Conservation (phyloP, 2,113 vertebrate species). For the Marmota flaviventris region DNA sequence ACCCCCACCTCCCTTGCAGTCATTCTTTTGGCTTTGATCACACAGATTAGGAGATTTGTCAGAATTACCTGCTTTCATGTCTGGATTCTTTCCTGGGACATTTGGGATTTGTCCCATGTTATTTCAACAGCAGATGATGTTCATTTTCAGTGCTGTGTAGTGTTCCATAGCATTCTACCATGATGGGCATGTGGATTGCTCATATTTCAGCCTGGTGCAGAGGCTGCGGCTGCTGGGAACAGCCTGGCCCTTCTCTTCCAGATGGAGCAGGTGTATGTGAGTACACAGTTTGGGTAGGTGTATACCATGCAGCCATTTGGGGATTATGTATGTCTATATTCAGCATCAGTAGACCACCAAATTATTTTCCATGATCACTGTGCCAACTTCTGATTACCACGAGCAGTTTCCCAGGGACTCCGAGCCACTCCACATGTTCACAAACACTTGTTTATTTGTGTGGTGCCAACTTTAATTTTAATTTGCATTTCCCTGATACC, state of each 20-base stretch:
- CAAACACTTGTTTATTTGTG: neutral
- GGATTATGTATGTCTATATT: fast-evolving
- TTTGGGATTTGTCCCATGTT: fast-evolving
- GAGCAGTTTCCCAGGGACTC: fast-evolving
- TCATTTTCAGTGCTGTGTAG: neutral
- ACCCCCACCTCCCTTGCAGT: fast-evolving
- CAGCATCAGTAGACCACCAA: fast-evolving
- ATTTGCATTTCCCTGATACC: neutral
- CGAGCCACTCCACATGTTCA: neutral
- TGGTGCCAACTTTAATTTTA: neutral
- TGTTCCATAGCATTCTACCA: too few relatives aligned
- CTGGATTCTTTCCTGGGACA: too few relatives aligned
- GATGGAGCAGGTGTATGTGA: fast-evolving
- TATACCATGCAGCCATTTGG: neutral
- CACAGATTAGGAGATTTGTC: fast-evolving
- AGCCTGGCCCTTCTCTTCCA: neutral
- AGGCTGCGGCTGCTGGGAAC: too few relatives aligned
- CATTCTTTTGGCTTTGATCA: neutral
- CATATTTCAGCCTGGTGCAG: fast-evolving
- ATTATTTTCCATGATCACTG: neutral
- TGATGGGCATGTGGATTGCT: neutral
- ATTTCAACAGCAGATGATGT: too few relatives aligned
- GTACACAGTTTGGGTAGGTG: fast-evolving
- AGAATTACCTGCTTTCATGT: neutral
- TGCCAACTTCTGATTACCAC: fast-evolving